Conservation (phyloP, 1,140 invertebrate genomes). For the Halyomorpha halys region DNA sequence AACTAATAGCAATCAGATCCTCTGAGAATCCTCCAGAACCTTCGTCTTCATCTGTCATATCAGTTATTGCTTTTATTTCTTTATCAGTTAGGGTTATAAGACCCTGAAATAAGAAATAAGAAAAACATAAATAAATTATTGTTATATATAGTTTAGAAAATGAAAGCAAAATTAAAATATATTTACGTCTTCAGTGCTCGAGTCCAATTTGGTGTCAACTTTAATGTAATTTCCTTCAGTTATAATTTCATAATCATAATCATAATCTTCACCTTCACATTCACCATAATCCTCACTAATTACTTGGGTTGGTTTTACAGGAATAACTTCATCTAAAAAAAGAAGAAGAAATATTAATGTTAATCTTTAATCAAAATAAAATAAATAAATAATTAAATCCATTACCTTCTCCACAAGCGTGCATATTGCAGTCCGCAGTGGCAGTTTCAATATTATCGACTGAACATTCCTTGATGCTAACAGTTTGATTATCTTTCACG, state of each 20-base stretch:
- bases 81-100: background rate
- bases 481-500: conserved; percentile 55
- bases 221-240: background rate
- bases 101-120: background rate
- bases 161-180: background rate
- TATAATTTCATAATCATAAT: conserved; percentile 20
- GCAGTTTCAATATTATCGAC: conserved; percentile 49
- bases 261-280: conserved; percentile 39
- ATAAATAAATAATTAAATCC: background rate
- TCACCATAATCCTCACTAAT: conserved; percentile 41
- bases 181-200: conserved; percentile 7
- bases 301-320: conserved; percentile 47
- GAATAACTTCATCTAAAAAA: conserved; percentile 51
- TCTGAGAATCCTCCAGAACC: conserved; percentile 24
- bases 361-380: too few species aligned
- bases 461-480: conserved; percentile 50
- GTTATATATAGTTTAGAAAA: too few species aligned
- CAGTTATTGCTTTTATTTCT: conserved; percentile 9
- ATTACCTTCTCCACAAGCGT: conserved; percentile 55
- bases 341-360: too few species aligned
- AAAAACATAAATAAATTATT: too few species aligned
- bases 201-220: background rate
- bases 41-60: conserved; percentile 23
- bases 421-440: conserved; percentile 61
- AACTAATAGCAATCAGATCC: conserved; percentile 13